Evolutionary conservation across 2,797 vertebrate genomes (phyloP), one percentile per base, ranked within the genome.

Genomic region (Glossophaga mutica): DNA sequence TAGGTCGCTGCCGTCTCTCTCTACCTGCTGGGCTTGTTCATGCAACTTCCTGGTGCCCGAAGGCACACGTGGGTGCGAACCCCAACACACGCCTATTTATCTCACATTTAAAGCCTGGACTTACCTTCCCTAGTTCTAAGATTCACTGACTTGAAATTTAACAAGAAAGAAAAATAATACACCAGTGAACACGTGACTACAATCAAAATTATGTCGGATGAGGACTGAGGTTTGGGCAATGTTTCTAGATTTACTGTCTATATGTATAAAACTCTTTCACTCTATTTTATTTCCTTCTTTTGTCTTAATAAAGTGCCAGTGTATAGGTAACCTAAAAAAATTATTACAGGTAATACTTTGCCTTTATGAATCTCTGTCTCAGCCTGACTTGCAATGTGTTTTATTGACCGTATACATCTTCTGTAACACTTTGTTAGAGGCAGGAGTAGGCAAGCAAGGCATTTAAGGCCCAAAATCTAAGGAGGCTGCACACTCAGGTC

Each of bases 61-160:
- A 59, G 32, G 2, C 1, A 9, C 2, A 6, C 5, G 0, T 7
- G 4, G 29, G 5, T 7, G 6, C 34, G 15, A 6, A 6, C 4
- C 15, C 22, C 5, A 9, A n/a, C 29, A 44, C 29, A 52, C 46
- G 22, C 19, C 39, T 50, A 9, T 50, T 59, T 77, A 34, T 37
- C 39, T 52, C 32, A 52, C 42, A 9, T 34, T 9, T 10, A 34
- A 37, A 87, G 18, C 15, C 0, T 5, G 29, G 32, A 22, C 3
- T 67, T 24, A 34, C 1, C 76, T 86, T 42, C 11, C 37, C 21
- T 67, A 37, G 55, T 22, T 34, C n/a, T 65, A 67, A 71, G 8
- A 5, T 11, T 3, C 48, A 62, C 12, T 84, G 34, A 39, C 14
- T 18, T 39, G 77, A 71, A 57, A 82, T 50, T 71, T 71, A 44